These are phyloP conservation scores for Nothura maculosa DNA, from an alignment of 2,797 vertebrate species.

Conservation along the genomic window DNA sequence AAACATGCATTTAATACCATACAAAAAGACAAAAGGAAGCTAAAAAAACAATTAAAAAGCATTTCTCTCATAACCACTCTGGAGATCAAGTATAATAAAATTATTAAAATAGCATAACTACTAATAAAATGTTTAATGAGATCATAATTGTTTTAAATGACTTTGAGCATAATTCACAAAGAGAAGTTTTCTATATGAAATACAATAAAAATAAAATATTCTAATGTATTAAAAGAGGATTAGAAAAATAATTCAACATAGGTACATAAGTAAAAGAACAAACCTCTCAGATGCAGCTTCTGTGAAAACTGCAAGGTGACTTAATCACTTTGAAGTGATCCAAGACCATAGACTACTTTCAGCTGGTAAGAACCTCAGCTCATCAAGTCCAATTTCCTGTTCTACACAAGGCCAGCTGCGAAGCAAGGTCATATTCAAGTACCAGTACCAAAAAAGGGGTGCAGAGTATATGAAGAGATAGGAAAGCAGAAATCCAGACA, in stretches of 20 bases:
- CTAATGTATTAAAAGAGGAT: not conserved
- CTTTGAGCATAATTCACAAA: not conserved
- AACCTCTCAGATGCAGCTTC: accelerated
- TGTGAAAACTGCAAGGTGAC: not conserved
- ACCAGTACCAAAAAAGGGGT: not conserved
- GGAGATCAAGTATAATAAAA: not conserved
- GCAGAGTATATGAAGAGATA: not conserved
- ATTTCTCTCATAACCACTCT: not conserved
- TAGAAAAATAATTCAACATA: not conserved
- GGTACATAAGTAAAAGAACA: not conserved
- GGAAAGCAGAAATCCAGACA: not conserved
- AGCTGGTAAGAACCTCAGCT: not conserved
- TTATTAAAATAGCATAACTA: not conserved
- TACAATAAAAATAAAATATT: not conserved
- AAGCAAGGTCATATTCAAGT: not conserved
- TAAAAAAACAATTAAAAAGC: not conserved
- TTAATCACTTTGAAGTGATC: not conserved
- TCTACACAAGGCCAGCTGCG: not conserved
- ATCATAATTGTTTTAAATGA: not conserved
- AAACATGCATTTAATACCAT: not conserved
- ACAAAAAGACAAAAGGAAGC: not conserved
- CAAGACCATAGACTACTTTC: not conserved
- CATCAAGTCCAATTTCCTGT: not conserved
- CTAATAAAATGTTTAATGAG: not conserved
- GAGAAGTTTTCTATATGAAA: not conserved